Base-by-base conservation (phyloP, 2,888 invertebrate species). In the Rhagonycha fulva region DNA sequence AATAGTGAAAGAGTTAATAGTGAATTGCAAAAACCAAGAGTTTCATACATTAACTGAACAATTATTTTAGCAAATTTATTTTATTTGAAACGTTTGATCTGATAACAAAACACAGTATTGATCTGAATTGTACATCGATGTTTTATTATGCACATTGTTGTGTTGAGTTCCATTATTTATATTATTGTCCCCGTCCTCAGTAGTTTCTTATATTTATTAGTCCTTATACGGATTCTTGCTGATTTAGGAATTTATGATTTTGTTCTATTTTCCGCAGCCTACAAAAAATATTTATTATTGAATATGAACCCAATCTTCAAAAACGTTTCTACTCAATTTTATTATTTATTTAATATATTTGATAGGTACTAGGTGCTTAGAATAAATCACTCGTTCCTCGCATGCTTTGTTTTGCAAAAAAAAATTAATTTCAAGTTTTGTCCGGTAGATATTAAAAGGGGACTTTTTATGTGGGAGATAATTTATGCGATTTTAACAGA, bases 401-500 rank as follows among this genome's bases (percentile, higher is more conserved):
- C 47, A 66, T 24, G 61, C 32, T 67, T 72, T 63, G 71, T 71
- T 71, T 62, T 23, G 68, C 47, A 60, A 66, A 73, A 75, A 47
- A 47, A 47, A 76, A 70, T 71, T 67, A 76, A 71, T 74, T 74
- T 74, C 73, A 68, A 70, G 62, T 73, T 67, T 32, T 70, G 62
- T 66, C 26, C 73, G 71, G 47, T 63, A 62, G 19, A 60, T 11
- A 19, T 66, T 61, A 28, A 76, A 75, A 70, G 79, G 78, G 73
- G 71, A n/a, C 19, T 66, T 80, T 78, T 74, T 80, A 79, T 80
- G 80, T 80, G 79, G 79, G 82, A 84, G 85, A 85, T 85, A 86
- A 87, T 86, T 85, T 87, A 87, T 86, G 86, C 86, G 86, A 87
- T 85, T 86, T 86, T 86, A 87, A 86, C 85, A 86, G 85, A 86